A percentile compares a stretch with the other conserved stretches of the same genome.
phyloP scores from a whole-genome alignment of 2,797 vertebrate species.

The Chanos chanos region DNA sequence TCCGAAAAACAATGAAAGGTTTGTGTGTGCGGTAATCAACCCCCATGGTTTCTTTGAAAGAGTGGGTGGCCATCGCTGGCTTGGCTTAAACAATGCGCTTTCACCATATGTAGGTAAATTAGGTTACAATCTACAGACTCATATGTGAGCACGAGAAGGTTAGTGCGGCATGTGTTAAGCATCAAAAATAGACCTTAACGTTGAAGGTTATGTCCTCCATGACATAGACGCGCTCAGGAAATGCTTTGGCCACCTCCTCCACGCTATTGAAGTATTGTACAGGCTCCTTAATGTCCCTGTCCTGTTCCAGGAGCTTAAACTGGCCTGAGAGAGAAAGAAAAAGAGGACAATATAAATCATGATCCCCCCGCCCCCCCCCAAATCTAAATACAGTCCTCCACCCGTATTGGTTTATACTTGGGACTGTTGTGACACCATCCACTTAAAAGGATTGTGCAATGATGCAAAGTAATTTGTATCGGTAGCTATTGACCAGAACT shows the following conservation, averaged over 20 bases:
- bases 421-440: too few relatives aligned
- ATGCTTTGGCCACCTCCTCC: slow-evolving; percentile 99
- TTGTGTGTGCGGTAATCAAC: slow-evolving; percentile 19
- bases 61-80: slow-evolving; percentile 11
- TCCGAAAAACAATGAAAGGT: slow-evolving; percentile 22
- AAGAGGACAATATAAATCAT: not conserved
- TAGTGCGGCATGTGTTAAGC: not conserved
- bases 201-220: slow-evolving; percentile 99
- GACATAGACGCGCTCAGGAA: slow-evolving; percentile 98
- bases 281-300: slow-evolving; percentile 97
- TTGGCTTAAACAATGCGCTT: slow-evolving; percentile 13
- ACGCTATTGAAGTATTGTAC: slow-evolving; percentile 98
- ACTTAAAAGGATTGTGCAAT: too few relatives aligned
- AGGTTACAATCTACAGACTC: too few relatives aligned
- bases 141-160: too few relatives aligned
- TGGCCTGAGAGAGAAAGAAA: slow-evolving; percentile 80
- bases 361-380: too few relatives aligned
- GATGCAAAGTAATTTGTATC: too few relatives aligned
- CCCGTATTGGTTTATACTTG: too few relatives aligned
- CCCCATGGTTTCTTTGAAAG: not conserved
- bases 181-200: slow-evolving; percentile 86
- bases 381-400: too few relatives aligned
- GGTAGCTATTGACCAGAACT: too few relatives aligned
- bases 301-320: slow-evolving; percentile 98
- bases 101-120: too few relatives aligned